Base-by-base conservation (phyloP, 2,797 vertebrate species). In the Sardinella longiceps region DNA sequence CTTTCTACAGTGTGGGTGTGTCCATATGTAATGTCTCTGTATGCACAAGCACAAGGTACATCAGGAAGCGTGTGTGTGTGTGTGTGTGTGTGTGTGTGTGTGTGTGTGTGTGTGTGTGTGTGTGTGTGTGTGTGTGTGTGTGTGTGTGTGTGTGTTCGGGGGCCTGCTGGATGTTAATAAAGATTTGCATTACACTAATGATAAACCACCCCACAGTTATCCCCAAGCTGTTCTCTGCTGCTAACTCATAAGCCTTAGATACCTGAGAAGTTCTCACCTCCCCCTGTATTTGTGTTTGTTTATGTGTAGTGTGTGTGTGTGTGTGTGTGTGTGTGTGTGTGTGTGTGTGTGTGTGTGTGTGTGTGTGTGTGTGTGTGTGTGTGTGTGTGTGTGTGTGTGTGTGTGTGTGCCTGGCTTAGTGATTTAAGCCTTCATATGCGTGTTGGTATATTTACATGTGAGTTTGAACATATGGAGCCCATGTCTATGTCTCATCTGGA, bases 151-250 rank as follows among this genome's bases (percentile, higher is more conserved):
- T n/a, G n/a, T 60, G 56, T 60, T 60, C 11, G 33, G 28, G 63
- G 63, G 14, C 11, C 63, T 70, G 9, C 11, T 33, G 28, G 33
- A 30, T 30, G 63, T 28, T 33, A 33, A 37, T 70, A 70, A 33
- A 70, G 63, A 70, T 30, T 70, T 70, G 63, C 63, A 70, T 70
- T 70, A 70, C 28, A 70, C 28, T 70, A 70, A 70, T 70, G 30
- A 33, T 33, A 70, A 30, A 70, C 11, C 28, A 12, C 25, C 11
- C 37, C 30, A 70, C 4, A 25, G 25, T 70, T 12, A 70, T 66
- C 63, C 28, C 14, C 63, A 66, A 66, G 25, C 25, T 30, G 60
- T 63, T 63, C 6, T 28, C n/a, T 25, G 9, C 60, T 25, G n/a
- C n/a, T 2, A 25, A n/a, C 58, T 3, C n/a, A 60, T 60, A 9